Base-by-base conservation (phyloP, 2,888 invertebrate genomes). In the Nephrotoma flavescens region DNA sequence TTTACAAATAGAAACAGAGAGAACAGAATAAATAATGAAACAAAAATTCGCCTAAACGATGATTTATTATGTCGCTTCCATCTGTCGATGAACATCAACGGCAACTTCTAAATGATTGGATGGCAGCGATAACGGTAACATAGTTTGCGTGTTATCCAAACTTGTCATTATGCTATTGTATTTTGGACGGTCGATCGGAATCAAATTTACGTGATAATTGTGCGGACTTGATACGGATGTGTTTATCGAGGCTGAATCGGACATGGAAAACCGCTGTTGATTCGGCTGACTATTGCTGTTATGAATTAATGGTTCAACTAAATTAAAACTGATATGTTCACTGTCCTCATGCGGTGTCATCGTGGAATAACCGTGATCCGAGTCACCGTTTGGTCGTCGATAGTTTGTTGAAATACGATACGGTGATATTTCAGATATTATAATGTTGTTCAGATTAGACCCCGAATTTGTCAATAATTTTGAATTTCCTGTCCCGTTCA, bases 361-460 rank as follows among this genome's bases (percentile, higher is more conserved):
- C 0, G 97, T 97, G 3, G 97, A 97, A 91, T 98, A 98, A 1
- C 98, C 98, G 90, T 98, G 97, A 92, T 98, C 98, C n/a, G 97
- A 97, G 88, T 91, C 91, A 15, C 91, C 91, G 88, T 91, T 91
- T 4, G 96, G 94, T 44, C 96, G 93, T 71, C 96, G 92, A 90
- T 97, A 97, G 87, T 95, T 95, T 0, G 96, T 96, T 84, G 96
- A 95, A 88, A 97, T 95, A 88, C 96, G 95, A 90, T 98, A 98
- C 0, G 98, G 97, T 2, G 97, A 97, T 88, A 97, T 95, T 86
- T 91, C 91, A 2, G 90, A 89, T 5, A 95, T 95, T 19, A 95
- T 94, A 86, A 95, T 47, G 52, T 52, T 86, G 41, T 47, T 94
- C 88, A 94, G 93, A 89, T 93, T 93, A 6, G 88, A 92, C 90